phyloP scores from a whole-genome alignment of 2,888 invertebrate genomes.

The Amblyjoppa fuscipennis region DNA sequence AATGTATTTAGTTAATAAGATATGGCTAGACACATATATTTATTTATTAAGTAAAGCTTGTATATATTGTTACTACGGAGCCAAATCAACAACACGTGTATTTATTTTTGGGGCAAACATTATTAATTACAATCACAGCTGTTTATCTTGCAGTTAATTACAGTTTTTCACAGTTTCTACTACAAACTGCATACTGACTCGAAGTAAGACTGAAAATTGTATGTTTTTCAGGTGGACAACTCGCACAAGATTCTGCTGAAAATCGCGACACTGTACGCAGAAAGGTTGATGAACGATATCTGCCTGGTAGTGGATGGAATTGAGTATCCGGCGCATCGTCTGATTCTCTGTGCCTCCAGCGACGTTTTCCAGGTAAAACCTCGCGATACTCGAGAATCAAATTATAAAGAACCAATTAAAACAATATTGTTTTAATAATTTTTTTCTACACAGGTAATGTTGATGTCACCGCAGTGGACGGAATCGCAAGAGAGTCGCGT shows the following conservation, averaged over 20 bases:
- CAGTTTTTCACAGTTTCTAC: no score
- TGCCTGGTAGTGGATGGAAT: constrained; percentile 93
- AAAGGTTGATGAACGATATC: constrained; percentile 96
- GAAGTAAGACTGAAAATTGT: constrained; percentile 10
- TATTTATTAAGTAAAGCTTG: no score
- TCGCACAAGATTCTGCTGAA: constrained; percentile 93
- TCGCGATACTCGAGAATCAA: background rate
- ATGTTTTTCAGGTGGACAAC: constrained; percentile 91
- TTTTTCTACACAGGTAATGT: constrained; percentile 91
- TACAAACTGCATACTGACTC: background rate
- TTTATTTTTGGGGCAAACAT: no score
- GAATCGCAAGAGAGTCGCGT: constrained; percentile 95
- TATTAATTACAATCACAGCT: no score
- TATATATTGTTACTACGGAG: no score
- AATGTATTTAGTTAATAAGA: no score
- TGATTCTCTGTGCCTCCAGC: constrained; percentile 96
- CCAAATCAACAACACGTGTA: no score
- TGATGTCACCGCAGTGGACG: constrained; percentile 97
- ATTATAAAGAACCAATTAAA: constrained; percentile 6
- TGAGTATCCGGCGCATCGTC: constrained; percentile 94
- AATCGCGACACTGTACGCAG: constrained; percentile 93
- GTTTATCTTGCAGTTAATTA: no score
- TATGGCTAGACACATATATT: no score
- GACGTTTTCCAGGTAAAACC: constrained; percentile 95
- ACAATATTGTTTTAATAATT: constrained; percentile 1